A percentile compares a stretch with the other conserved stretches of the same genome.
phyloP scores from a whole-genome alignment of 2,888 invertebrate genomes.

The Zygaena filipendulae region DNA sequence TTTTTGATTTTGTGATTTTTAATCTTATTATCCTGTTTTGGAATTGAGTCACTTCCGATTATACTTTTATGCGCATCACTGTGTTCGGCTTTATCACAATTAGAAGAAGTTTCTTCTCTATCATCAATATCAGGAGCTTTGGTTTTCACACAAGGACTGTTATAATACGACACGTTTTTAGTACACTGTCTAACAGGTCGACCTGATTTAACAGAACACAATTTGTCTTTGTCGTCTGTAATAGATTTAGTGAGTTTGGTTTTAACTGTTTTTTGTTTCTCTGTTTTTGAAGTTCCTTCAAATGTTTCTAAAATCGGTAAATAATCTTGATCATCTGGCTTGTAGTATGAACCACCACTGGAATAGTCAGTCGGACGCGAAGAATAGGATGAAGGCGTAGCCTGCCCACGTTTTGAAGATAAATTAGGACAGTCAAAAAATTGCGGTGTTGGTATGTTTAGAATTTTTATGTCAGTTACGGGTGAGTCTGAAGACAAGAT shows the following conservation, averaged over 20 bases:
- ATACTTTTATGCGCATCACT: too few relatives aligned
- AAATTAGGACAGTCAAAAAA: slow-evolving; percentile 52
- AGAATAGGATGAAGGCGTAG: slow-evolving; percentile 53
- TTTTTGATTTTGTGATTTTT: too few relatives aligned
- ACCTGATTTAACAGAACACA: slow-evolving; percentile 20
- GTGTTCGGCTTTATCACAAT: too few relatives aligned
- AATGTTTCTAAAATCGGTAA: slow-evolving; percentile 33
- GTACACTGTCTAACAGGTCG: slow-evolving; percentile 53
- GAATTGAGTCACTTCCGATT: too few relatives aligned
- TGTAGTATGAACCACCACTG: slow-evolving; percentile 71
- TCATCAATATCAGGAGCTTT: slow-evolving; percentile 24
- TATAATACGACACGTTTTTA: slow-evolving; percentile 55
- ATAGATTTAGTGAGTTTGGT: slow-evolving; percentile 18
- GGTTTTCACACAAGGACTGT: slow-evolving; percentile 22
- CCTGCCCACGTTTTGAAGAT: slow-evolving; percentile 21
- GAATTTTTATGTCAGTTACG: slow-evolving; percentile 65
- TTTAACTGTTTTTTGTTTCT: background rate
- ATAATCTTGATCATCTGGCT: slow-evolving; percentile 71
- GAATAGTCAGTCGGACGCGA: slow-evolving; percentile 69
- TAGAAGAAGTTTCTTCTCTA: slow-evolving; percentile 23
- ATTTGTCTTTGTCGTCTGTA: slow-evolving; percentile 7
- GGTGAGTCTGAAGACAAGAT: slow-evolving; percentile 38
- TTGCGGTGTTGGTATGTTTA: slow-evolving; percentile 66
- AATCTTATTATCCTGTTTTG: slow-evolving; percentile 19
- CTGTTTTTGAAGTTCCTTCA: slow-evolving; percentile 22